These are phyloP conservation scores for Diachasma alloeum DNA, from an alignment of 1,140 invertebrate species.

Conservation along the genomic window DNA sequence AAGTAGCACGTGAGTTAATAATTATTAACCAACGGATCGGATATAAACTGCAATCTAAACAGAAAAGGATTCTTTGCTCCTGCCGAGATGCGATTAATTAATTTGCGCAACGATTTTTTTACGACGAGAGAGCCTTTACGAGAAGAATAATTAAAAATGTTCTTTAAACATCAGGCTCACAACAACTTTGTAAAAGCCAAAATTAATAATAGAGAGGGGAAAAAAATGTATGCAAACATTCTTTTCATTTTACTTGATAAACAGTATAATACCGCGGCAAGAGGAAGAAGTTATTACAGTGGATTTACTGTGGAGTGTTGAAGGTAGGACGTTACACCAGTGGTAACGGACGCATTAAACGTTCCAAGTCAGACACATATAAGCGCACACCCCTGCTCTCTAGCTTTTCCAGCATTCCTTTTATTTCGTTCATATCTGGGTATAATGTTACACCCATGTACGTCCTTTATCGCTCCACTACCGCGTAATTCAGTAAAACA, in stretches of 20 bases:
- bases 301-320: not conserved
- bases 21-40: not conserved
- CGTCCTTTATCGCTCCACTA: not conserved
- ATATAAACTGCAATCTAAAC: not conserved
- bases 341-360: conserved; percentile 1
- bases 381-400: no score
- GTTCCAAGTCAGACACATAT: not conserved
- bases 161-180: no score
- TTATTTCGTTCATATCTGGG: not conserved
- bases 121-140: no score
- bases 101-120: not conserved
- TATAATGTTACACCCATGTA: not conserved
- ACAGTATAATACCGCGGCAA: not conserved
- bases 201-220: no score
- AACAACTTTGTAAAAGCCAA: no score
- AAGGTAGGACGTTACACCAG: not conserved
- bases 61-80: not conserved
- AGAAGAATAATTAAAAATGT: no score
- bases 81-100: not conserved
- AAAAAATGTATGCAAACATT: conserved; percentile 15
- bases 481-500: not conserved
- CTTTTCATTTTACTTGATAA: conserved; percentile 3
- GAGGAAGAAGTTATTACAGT: not conserved
- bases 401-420: not conserved
- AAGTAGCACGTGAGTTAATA: conserved; percentile 34